phyloP scores from a whole-genome alignment of 2,113 vertebrate species.

The Tenebrosternarchus preto region DNA sequence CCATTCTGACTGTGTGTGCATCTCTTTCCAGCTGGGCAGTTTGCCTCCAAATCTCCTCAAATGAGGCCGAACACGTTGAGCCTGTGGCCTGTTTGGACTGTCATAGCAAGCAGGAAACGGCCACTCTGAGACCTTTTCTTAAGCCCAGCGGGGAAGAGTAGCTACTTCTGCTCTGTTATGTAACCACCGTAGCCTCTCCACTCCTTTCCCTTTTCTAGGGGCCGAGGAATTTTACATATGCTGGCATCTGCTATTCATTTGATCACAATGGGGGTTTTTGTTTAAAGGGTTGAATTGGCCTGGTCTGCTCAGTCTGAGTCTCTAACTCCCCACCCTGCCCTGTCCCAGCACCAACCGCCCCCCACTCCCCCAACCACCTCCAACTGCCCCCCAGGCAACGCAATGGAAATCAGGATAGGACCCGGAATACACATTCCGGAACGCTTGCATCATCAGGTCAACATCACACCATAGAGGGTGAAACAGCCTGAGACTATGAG shows the following conservation, averaged over 20 bases:
- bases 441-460: constrained; percentile 5
- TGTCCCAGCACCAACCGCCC: neutral
- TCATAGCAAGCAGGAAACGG: too few relatives aligned
- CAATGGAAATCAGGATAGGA: too few relatives aligned
- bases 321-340: neutral
- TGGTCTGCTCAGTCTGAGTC: constrained; percentile 15
- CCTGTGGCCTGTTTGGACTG: too few relatives aligned
- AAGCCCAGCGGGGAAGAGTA: neutral
- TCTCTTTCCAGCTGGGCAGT: too few relatives aligned
- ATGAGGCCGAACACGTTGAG: too few relatives aligned
- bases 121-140: neutral
- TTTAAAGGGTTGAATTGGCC: constrained; percentile 33
- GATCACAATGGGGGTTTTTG: constrained; percentile 49
- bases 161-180: constrained; percentile 38
- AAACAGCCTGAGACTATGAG: constrained; percentile 19
- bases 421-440: constrained; percentile 29
- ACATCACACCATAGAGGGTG: neutral
- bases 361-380: neutral
- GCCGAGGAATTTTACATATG: constrained; percentile 48
- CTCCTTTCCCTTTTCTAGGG: constrained; percentile 21
- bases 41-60: too few relatives aligned
- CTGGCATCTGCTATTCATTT: constrained; percentile 50
- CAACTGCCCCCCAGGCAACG: neutral
- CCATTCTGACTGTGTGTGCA: too few relatives aligned
- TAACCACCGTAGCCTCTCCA: constrained; percentile 21